phyloP scores from a whole-genome alignment of 2,113 vertebrate species.

The Larimichthys crocea region DNA sequence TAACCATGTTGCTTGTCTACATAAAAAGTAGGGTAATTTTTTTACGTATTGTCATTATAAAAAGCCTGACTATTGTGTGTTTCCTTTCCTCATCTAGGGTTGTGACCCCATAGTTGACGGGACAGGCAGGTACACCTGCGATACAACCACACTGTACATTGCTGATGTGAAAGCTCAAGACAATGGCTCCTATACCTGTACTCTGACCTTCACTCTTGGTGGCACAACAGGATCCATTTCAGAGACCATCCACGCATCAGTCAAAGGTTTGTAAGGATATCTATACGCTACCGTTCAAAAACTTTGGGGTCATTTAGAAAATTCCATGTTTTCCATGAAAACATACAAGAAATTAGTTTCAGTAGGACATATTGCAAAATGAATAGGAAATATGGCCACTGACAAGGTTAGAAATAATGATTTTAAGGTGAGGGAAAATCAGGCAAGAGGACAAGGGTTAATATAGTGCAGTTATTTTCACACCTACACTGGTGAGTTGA shows the following conservation, averaged over 20 bases:
- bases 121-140: slow-evolving; percentile 58
- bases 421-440: too few species aligned
- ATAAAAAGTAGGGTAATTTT: neutral
- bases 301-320: too few species aligned
- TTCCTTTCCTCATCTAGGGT: neutral
- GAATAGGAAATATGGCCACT: too few species aligned
- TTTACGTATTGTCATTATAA: neutral
- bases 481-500: too few species aligned
- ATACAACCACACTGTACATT: slow-evolving; percentile 66
- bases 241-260: slow-evolving; percentile 78
- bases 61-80: neutral
- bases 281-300: too few species aligned
- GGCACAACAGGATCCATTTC: slow-evolving; percentile 80
- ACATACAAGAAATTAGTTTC: too few species aligned
- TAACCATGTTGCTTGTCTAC: neutral
- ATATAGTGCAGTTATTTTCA: too few species aligned
- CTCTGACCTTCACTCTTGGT: slow-evolving; percentile 75
- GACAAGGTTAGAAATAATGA: too few species aligned
- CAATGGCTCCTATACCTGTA: slow-evolving; percentile 86
- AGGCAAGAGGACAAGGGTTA: too few species aligned
- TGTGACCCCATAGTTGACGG: slow-evolving; percentile 41
- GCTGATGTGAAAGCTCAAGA: slow-evolving; percentile 53
- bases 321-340: too few species aligned
- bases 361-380: too few species aligned
- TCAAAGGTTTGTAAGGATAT: slow-evolving; percentile 77